Percentiles rank a stretch among this genome's conserved stretches.
These are phyloP conservation scores for Papilio protenor DNA, from an alignment of 2,888 invertebrate genomes.

Conservation along the genomic window DNA sequence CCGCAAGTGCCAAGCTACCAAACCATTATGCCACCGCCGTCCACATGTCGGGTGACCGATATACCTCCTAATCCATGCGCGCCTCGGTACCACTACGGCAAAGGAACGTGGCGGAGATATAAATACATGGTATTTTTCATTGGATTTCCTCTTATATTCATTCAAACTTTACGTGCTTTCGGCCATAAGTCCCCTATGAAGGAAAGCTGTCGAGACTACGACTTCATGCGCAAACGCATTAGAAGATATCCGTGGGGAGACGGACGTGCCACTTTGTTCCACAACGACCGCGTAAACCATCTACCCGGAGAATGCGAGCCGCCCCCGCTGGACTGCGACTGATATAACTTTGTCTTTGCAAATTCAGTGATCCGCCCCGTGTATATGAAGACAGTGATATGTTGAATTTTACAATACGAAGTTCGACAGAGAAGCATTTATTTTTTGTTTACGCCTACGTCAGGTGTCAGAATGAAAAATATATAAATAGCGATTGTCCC, in stretches of 20 bases:
- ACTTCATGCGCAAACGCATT: slow-evolving; percentile 89
- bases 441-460: slow-evolving; percentile 38
- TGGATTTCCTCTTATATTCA: slow-evolving; percentile 65
- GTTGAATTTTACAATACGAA: background rate
- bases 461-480: slow-evolving; percentile 36
- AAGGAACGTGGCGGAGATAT: slow-evolving; percentile 64
- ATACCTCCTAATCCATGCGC: slow-evolving; percentile 58
- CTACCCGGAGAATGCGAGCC: slow-evolving; percentile 71
- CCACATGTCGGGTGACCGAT: slow-evolving; percentile 62
- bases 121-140: slow-evolving; percentile 64
- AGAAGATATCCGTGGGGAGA: slow-evolving; percentile 97
- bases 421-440: background rate
- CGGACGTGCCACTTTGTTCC: slow-evolving; percentile 92
- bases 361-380: background rate
- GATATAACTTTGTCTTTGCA: slow-evolving; percentile 26
- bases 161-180: slow-evolving; percentile 56
- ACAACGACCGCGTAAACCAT: slow-evolving; percentile 89
- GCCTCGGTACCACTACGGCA: slow-evolving; percentile 62
- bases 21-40: slow-evolving; percentile 57
- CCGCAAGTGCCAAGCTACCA: slow-evolving; percentile 56
- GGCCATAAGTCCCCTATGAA: slow-evolving; percentile 56
- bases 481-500: slow-evolving; percentile 47
- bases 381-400: background rate
- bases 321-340: slow-evolving; percentile 67
- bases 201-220: slow-evolving; percentile 83